Evolutionary conservation across 2,888 invertebrate genomes (phyloP).

Genomic region (Philopedon plagiatum): DNA sequence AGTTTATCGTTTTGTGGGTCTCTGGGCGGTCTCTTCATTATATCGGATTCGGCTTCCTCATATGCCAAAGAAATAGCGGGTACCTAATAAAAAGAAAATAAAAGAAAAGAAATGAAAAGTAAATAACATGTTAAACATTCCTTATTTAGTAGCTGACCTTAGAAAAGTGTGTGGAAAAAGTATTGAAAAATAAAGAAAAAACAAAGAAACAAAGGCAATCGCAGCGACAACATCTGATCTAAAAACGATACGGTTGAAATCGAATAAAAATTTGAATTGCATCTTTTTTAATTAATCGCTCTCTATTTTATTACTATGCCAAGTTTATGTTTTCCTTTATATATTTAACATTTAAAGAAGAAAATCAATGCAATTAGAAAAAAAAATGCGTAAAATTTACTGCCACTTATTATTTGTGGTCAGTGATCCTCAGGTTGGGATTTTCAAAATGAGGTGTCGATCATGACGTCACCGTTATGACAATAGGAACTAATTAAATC

Average conservation of each 20-base stretch:
- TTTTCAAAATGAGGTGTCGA: too few species aligned
- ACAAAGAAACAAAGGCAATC: background rate
- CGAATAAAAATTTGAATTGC: too few species aligned
- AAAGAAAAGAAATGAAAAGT: conserved; percentile 53
- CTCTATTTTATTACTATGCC: too few species aligned
- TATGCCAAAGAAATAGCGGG: conserved; percentile 94
- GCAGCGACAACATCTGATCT: background rate
- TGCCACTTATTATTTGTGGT: too few species aligned
- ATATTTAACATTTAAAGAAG: too few species aligned
- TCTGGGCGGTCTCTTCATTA: conserved; percentile 93
- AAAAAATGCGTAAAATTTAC: too few species aligned
- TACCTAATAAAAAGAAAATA: conserved; percentile 73
- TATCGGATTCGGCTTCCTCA: conserved; percentile 91
- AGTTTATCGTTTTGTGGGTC: conserved; percentile 92
- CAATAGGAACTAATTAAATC: too few species aligned
- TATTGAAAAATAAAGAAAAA: conserved; percentile 18
- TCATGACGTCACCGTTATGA: too few species aligned
- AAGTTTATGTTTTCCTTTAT: too few species aligned
- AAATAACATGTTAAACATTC: conserved; percentile 48
- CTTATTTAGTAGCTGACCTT: conserved; percentile 13
- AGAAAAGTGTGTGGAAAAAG: background rate
- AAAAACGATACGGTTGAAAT: background rate
- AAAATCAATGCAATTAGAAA: too few species aligned
- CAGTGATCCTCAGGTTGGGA: too few species aligned
- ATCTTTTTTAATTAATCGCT: too few species aligned